A percentile compares a stretch with the other conserved stretches of the same genome.
Conservation (phyloP, 1,140 invertebrate genomes). For the Phymorhynchus buccinoides region DNA sequence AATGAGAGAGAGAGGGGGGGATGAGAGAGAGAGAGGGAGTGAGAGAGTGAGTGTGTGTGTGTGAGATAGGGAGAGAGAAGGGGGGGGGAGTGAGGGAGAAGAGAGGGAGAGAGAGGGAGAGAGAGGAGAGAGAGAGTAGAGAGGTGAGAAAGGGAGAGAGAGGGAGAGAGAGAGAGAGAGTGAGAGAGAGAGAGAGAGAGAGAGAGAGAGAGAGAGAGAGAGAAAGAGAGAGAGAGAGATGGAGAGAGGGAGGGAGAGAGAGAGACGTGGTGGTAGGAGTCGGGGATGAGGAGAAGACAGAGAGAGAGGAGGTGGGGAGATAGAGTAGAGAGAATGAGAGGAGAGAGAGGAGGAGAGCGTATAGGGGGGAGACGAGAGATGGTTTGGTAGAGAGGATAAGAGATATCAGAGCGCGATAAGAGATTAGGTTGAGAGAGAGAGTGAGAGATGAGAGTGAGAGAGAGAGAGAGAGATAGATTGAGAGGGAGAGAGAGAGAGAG, state of each 20-base stretch:
- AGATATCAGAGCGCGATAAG: not conserved
- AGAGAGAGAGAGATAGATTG: too few relatives aligned
- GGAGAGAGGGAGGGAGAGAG: not conserved
- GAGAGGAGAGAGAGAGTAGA: not conserved
- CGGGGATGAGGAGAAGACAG: not conserved
- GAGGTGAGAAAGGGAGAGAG: not conserved
- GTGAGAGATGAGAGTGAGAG: too few relatives aligned
- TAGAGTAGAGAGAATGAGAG: not conserved
- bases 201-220: not conserved
- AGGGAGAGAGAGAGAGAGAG: slow-evolving; percentile 5
- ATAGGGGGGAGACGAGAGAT: not conserved
- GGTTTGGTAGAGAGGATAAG: not conserved
- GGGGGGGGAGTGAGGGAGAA: not conserved
- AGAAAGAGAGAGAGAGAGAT: not conserved
- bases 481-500: too few relatives aligned
- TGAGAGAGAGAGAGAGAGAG: not conserved
- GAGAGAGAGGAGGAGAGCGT: not conserved
- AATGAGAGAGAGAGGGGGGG: not conserved
- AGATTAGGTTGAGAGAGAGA: too few relatives aligned
- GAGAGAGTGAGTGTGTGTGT: not conserved
- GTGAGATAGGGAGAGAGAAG: not conserved
- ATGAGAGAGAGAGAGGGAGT: not conserved
- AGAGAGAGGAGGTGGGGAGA: not conserved
- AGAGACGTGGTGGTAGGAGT: not conserved
- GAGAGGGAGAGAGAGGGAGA: not conserved